Conservation (phyloP, 1,140 invertebrate genomes). For the Cyrtorhinus lividipennis region DNA sequence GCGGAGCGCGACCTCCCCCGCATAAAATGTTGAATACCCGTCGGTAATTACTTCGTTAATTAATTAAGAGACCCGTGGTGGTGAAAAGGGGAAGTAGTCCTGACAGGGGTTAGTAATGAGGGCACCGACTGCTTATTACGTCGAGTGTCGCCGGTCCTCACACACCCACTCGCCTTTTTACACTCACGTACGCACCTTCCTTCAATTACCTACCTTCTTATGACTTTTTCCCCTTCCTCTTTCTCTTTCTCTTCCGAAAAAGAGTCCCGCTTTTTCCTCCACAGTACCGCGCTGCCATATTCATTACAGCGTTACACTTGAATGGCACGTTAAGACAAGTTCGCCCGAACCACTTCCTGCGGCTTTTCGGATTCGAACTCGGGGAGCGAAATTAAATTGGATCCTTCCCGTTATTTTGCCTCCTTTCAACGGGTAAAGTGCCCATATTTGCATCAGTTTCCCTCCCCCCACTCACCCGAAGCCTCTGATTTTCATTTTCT, state of each 20-base stretch:
- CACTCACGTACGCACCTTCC: constrained; percentile 4
- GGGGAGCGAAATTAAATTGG: constrained; percentile 6
- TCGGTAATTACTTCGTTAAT: constrained; percentile 16
- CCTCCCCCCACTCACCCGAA: not conserved
- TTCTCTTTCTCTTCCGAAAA: not conserved
- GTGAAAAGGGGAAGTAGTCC: not conserved
- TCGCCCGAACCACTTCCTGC: constrained; percentile 5
- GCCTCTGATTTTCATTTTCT: no score
- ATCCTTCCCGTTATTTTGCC: not conserved
- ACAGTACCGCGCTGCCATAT: not conserved
- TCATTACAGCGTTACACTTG: constrained; percentile 5
- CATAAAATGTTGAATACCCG: constrained; percentile 14
- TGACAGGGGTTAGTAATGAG: constrained; percentile 1
- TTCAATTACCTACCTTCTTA: constrained; percentile 9
- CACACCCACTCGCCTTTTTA: not conserved
- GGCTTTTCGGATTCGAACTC: no score
- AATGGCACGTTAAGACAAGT: constrained; percentile 18
- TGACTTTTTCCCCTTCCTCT: not conserved
- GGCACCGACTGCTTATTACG: constrained; percentile 5
- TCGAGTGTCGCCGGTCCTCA: not conserved
- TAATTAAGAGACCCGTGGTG: constrained; percentile 5
- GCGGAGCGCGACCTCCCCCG: not conserved
- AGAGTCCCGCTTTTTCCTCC: not conserved
- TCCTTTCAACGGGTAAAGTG: not conserved
- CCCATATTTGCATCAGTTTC: constrained; percentile 1